Percentiles rank a stretch among this genome's conserved stretches.
These are phyloP conservation scores for Scolopax mira DNA, from an alignment of 2,113 vertebrate species.

Conservation along the genomic window DNA sequence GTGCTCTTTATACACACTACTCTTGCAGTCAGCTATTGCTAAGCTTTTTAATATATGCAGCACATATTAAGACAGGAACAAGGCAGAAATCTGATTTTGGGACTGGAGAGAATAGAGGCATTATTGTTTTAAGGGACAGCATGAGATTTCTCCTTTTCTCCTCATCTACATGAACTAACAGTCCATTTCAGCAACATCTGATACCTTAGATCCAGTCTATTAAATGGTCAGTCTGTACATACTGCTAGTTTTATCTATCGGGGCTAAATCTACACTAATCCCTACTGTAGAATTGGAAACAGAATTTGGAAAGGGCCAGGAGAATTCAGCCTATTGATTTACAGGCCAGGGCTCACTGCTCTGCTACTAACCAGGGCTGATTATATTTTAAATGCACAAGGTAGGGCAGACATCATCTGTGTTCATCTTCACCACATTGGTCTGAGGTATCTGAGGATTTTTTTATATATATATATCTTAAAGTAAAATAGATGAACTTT, in stretches of 20 bases:
- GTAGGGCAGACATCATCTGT: background rate
- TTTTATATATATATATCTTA: background rate
- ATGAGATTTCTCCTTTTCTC: background rate
- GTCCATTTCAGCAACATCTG: background rate
- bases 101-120: background rate
- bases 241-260: constrained; percentile 16
- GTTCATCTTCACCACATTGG: background rate
- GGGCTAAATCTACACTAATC: constrained; percentile 45
- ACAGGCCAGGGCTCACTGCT: background rate
- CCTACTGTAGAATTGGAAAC: constrained; percentile 19
- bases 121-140: background rate
- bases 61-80: background rate
- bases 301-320: constrained; percentile 32
- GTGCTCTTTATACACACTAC: background rate
- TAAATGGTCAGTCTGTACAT: constrained; percentile 22
- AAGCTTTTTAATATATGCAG: background rate
- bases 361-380: constrained; percentile 22
- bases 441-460: background rate
- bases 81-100: background rate
- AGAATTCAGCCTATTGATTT: constrained; percentile 38
- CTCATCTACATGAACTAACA: background rate
- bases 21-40: background rate
- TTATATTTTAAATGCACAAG: constrained; percentile 45
- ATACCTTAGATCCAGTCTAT: constrained; percentile 26
- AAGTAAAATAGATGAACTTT: background rate